These are phyloP conservation scores for Acrocephalus arundinaceus DNA, from an alignment of 2,113 vertebrate species.

Conservation along the genomic window DNA sequence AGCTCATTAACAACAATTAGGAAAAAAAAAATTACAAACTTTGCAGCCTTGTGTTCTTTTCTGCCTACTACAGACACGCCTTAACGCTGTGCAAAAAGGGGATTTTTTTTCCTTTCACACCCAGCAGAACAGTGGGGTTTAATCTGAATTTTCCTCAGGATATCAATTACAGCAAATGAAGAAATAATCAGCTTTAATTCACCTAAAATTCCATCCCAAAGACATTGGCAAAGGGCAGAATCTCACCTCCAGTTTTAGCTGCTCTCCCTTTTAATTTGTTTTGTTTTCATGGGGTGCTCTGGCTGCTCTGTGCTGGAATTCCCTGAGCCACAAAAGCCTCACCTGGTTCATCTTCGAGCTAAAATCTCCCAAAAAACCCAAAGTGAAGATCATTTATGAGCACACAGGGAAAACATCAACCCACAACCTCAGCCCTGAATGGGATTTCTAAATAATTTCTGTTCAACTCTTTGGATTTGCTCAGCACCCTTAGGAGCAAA, in stretches of 20 bases:
- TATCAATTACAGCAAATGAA: neutral
- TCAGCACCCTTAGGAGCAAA: neutral
- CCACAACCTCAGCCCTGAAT: neutral
- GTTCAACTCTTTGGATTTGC: neutral
- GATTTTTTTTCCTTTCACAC: neutral
- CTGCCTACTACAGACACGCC: neutral
- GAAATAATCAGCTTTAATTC: neutral
- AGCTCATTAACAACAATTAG: constrained; percentile 37
- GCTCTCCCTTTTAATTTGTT: neutral
- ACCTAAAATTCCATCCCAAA: neutral
- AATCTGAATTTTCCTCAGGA: neutral
- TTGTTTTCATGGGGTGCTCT: neutral
- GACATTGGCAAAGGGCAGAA: neutral
- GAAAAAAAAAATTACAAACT: neutral
- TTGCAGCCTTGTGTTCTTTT: neutral
- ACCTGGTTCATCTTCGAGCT: neutral
- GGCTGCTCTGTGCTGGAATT: neutral
- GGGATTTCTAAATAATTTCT: neutral
- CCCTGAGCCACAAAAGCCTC: neutral
- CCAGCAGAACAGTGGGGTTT: neutral
- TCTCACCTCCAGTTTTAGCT: neutral
- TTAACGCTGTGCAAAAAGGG: too few relatives aligned
- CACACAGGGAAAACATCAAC: fast-evolving
- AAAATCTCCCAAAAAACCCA: neutral
- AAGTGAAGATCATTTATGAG: neutral